These are phyloP conservation scores for Catamblyrhynchus diadema DNA, from an alignment of 2,797 vertebrate genomes.

Conservation along the genomic window DNA sequence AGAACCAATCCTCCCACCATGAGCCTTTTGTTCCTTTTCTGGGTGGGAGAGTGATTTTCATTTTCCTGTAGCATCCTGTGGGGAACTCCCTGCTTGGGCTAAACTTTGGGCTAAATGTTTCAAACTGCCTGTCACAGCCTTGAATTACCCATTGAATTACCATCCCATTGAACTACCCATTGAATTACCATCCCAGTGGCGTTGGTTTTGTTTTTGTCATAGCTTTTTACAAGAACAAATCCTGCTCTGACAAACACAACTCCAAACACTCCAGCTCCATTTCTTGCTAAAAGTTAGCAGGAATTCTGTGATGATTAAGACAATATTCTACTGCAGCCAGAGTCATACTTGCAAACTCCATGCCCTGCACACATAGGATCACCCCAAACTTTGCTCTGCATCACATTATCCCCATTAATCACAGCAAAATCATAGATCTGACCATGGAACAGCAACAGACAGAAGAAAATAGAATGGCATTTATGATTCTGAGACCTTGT, in stretches of 20 bases:
- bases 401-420: background rate
- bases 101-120: background rate
- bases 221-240: background rate
- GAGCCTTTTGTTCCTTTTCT: background rate
- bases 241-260: background rate
- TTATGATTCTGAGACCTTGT: background rate
- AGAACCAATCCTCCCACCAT: accelerated
- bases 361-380: accelerated
- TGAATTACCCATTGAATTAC: background rate
- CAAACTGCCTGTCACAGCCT: background rate
- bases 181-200: background rate
- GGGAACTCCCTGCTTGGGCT: background rate
- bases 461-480: background rate
- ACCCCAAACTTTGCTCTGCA: background rate
- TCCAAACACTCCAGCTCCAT: background rate
- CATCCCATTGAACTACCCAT: background rate
- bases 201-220: background rate
- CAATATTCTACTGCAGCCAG: background rate
- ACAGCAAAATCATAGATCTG: background rate
- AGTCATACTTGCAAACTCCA: background rate
- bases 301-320: background rate
- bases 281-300: background rate
- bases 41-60: background rate
- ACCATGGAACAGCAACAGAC: background rate
- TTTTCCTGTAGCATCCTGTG: background rate